phyloP scores from a whole-genome alignment of 2,797 vertebrate genomes.

The Catostomus latipinnis region DNA sequence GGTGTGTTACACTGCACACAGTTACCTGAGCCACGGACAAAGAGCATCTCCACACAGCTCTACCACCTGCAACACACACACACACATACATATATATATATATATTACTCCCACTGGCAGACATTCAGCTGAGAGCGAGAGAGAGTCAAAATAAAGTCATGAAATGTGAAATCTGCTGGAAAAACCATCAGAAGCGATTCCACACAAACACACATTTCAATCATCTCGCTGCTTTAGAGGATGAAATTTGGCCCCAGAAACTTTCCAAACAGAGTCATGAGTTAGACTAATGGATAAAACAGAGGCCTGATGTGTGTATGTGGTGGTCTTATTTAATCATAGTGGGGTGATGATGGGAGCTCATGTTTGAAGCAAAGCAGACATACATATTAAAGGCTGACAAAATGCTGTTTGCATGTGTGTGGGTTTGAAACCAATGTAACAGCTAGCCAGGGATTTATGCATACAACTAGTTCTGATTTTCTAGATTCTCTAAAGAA shows the following conservation, averaged over 20 bases:
- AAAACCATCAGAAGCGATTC: conserved; percentile 25
- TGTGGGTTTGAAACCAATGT: conserved; percentile 6
- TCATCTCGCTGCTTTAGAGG: conserved; percentile 32
- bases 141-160: conserved; percentile 28
- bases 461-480: not conserved
- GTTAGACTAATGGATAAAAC: conserved; percentile 51
- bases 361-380: conserved; percentile 46
- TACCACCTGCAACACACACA: conserved; percentile 83
- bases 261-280: conserved; percentile 40
- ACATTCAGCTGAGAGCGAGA: conserved; percentile 3
- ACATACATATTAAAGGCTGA: conserved; percentile 26
- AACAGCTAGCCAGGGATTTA: conserved; percentile 21
- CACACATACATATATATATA: not conserved
- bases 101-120: conserved; percentile 12
- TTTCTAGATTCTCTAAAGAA: conserved; percentile 28
- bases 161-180: conserved; percentile 44
- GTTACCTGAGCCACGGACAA: conserved; percentile 93
- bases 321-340: conserved; percentile 45
- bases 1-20: conserved; percentile 95
- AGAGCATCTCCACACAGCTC: conserved; percentile 97
- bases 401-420: conserved; percentile 19
- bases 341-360: conserved; percentile 39
- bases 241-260: conserved; percentile 30
- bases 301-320: conserved; percentile 34
- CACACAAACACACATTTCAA: conserved; percentile 44